These are phyloP conservation scores for Mactromeris polynyma DNA, from an alignment of 2,888 invertebrate species.

Conservation along the genomic window DNA sequence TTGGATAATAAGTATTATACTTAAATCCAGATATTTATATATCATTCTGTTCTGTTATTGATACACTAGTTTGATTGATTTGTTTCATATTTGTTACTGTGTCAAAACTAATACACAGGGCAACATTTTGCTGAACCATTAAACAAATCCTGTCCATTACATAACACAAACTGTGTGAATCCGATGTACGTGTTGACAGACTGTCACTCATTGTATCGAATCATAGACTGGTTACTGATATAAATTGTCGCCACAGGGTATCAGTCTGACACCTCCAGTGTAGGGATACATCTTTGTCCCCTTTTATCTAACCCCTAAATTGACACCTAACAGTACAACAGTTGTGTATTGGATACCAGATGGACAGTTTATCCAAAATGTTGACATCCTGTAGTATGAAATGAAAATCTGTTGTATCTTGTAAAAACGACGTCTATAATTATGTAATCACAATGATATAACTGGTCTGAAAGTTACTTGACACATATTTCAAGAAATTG, in stretches of 20 bases:
- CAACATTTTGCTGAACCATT: not conserved
- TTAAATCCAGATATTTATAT: no score
- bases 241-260: slow-evolving; percentile 10
- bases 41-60: not conserved
- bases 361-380: not conserved
- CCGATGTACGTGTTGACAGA: not conserved
- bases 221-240: not conserved
- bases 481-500: no score
- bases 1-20: no score
- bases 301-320: not conserved
- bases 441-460: not conserved
- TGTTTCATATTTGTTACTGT: not conserved
- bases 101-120: slow-evolving; percentile 13
- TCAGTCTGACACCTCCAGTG: not conserved
- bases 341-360: slow-evolving; percentile 3
- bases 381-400: not conserved
- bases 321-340: not conserved
- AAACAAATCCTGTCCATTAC: not conserved
- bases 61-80: not conserved
- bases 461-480: no score
- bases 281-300: slow-evolving; percentile 1
- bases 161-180: slow-evolving; percentile 4
- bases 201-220: not conserved
- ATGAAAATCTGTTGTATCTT: not conserved
- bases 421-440: not conserved